Percentiles rank a stretch among this genome's conserved stretches.
Evolutionary conservation across 2,888 invertebrate genomes (phyloP).

Genomic region (Brenthis daphne): DNA sequence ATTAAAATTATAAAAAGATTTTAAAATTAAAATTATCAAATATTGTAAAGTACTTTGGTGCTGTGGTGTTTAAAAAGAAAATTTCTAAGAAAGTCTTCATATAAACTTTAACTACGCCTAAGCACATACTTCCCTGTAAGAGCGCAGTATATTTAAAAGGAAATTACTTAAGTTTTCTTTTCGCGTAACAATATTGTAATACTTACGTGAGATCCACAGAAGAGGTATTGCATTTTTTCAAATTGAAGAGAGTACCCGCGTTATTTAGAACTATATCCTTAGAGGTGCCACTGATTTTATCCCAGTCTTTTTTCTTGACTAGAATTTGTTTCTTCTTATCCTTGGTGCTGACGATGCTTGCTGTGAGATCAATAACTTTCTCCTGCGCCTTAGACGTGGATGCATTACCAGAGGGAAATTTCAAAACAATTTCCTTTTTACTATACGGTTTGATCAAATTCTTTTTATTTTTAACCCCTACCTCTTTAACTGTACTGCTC

Average conservation of each 20-base stretch:
- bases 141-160: no score
- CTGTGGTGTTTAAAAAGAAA: no score
- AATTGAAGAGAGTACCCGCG: conserved; percentile 13
- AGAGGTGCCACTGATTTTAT: conserved; percentile 45
- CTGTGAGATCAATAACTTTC: conserved; percentile 31
- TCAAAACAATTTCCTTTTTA: neutral
- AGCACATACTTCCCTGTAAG: no score
- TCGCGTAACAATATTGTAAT: neutral
- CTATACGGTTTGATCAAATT: no score
- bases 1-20: no score
- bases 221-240: neutral
- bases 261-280: conserved; percentile 47
- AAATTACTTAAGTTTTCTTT: no score
- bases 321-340: conserved; percentile 4
- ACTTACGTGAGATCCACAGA: conserved; percentile 27
- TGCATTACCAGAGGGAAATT: no score
- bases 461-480: neutral
- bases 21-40: no score
- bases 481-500: neutral
- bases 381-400: neutral
- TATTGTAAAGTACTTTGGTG: no score
- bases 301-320: conserved; percentile 4
- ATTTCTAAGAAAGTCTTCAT: no score
- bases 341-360: neutral
- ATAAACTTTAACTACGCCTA: no score